phyloP scores from a whole-genome alignment of 2,797 vertebrate genomes.

The Leptoclinus maculatus region DNA sequence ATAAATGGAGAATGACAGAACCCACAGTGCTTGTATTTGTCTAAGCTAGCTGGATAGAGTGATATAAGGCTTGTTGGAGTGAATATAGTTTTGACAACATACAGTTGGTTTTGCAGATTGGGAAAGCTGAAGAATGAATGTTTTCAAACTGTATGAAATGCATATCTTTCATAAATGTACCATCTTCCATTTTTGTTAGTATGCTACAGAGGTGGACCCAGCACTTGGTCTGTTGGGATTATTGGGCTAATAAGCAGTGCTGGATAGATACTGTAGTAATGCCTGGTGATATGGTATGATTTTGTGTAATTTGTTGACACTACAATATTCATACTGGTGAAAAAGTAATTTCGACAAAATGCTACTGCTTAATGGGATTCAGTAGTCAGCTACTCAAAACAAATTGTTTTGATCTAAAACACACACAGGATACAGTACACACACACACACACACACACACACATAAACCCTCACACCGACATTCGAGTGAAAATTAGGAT shows the following conservation, averaged over 20 bases:
- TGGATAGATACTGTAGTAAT: neutral
- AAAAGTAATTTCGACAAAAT: conserved; percentile 5
- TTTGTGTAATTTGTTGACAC: neutral
- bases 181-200: neutral
- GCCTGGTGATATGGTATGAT: neutral
- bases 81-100: neutral
- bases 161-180: neutral
- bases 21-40: neutral
- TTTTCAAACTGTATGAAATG: too few relatives aligned
- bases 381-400: conserved; percentile 4
- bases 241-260: neutral
- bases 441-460: neutral
- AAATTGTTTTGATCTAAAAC: conserved; percentile 5
- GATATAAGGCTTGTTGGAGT: neutral
- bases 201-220: too few relatives aligned
- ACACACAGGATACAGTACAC: neutral
- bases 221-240: neutral
- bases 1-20: neutral
- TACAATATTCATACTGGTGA: neutral
- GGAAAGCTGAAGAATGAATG: too few relatives aligned
- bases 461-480: conserved; percentile 14
- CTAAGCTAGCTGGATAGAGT: neutral
- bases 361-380: conserved; percentile 10
- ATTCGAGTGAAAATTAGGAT: conserved; percentile 61
- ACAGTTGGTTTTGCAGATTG: too few relatives aligned